These are phyloP conservation scores for Burhinus oedicnemus DNA, from an alignment of 2,113 vertebrate genomes.

Conservation along the genomic window DNA sequence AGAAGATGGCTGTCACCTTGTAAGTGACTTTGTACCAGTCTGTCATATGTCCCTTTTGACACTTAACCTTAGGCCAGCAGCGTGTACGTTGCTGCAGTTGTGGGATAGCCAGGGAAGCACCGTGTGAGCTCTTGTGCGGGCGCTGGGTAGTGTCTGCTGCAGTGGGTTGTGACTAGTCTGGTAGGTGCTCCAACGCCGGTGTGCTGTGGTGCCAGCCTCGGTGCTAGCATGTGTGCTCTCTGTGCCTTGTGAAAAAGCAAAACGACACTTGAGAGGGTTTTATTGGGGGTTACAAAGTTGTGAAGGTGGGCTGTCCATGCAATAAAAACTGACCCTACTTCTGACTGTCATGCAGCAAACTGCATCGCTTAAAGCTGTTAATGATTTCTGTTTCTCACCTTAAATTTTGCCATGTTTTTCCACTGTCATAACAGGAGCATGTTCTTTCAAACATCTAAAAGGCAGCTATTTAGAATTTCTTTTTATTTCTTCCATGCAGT, in stretches of 20 bases:
- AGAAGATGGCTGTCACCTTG: not conserved
- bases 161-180: not conserved
- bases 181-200: fast-evolving
- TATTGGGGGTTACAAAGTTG: not conserved
- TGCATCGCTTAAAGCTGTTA: not conserved
- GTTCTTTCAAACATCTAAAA: not conserved
- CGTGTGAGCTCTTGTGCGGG: fast-evolving
- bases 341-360: not conserved
- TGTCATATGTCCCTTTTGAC: not conserved
- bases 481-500: not conserved
- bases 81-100: fast-evolving
- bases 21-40: not conserved
- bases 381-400: not conserved
- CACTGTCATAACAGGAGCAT: not conserved
- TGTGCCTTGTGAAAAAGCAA: not conserved
- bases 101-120: not conserved
- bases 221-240: fast-evolving
- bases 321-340: not conserved
- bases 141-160: not conserved
- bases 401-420: not conserved
- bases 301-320: not conserved
- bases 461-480: not conserved
- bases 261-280: not conserved
- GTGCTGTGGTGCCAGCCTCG: not conserved
- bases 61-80: too few relatives aligned